A percentile compares a stretch with the other conserved stretches of the same genome.
Evolutionary conservation across 1,140 invertebrate species (phyloP).

Genomic region (Melipona quadrifasciata): DNA sequence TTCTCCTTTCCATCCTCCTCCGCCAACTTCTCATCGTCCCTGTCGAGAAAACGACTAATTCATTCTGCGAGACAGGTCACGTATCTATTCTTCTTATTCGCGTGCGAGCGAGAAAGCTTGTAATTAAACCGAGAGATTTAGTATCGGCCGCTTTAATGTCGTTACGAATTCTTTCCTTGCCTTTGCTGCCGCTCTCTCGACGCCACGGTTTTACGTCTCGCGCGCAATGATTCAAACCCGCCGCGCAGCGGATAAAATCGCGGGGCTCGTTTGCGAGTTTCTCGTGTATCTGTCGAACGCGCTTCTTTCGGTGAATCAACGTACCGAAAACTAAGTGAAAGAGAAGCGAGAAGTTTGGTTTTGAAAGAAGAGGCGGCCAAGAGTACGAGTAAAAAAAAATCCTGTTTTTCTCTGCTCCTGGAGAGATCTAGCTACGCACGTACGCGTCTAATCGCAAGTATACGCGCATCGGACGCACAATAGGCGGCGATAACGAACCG

Average conservation of each 20-base stretch:
- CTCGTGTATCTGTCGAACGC: no score
- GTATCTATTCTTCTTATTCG: conserved; percentile 68
- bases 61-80: conserved; percentile 66
- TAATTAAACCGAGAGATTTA: conserved; percentile 67
- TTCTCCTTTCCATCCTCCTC: conserved; percentile 38
- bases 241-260: background rate
- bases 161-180: conserved; percentile 57
- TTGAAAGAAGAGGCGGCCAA: no score
- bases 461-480: background rate
- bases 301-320: no score
- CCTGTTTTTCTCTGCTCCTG: background rate
- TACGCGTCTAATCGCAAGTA: background rate
- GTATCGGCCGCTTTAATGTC: conserved; percentile 64
- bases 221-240: background rate
- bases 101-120: conserved; percentile 59
- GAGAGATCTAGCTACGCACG: background rate
- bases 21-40: conserved; percentile 57
- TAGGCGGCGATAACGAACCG: background rate
- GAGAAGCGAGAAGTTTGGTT: no score
- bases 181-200: background rate
- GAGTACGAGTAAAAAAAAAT: no score
- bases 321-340: no score
- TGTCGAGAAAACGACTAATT: conserved; percentile 67
- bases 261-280: no score
- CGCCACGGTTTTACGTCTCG: conserved; percentile 14